Evolutionary conservation across 2,797 vertebrate genomes (phyloP).

Genomic region (Etheostoma perlongum): DNA sequence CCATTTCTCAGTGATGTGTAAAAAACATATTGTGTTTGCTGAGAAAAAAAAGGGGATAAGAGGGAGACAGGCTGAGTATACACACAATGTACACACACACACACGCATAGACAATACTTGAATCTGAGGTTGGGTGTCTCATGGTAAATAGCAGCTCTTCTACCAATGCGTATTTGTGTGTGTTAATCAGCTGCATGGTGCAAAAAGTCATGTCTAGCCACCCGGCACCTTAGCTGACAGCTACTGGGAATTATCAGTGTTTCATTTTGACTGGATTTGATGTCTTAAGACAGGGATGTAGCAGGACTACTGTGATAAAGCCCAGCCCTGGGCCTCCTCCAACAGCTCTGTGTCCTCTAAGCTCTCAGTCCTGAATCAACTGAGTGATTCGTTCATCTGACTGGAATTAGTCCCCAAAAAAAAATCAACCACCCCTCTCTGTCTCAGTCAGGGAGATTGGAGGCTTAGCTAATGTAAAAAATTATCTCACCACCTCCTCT

Average conservation of each 20-base stretch:
- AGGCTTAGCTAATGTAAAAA: conserved; percentile 60
- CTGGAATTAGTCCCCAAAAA: conserved; percentile 81
- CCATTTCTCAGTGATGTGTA: conserved; percentile 86
- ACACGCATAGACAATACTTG: conserved; percentile 14
- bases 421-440: conserved; percentile 59
- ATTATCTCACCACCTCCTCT: conserved; percentile 51
- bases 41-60: conserved; percentile 54
- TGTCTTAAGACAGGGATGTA: conserved; percentile 72
- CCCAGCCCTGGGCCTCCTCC: conserved; percentile 65
- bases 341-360: conserved; percentile 65
- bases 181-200: conserved; percentile 48
- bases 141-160: conserved; percentile 27
- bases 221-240: conserved; percentile 66
- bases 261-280: conserved; percentile 77
- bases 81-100: conserved; percentile 25
- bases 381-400: conserved; percentile 72
- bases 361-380: conserved; percentile 61
- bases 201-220: conserved; percentile 59
- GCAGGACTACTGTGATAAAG: conserved; percentile 68
- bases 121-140: conserved; percentile 17
- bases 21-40: conserved; percentile 85
- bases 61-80: conserved; percentile 42
- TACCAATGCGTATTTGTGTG: conserved; percentile 40
- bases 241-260: conserved; percentile 67
- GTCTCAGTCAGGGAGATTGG: conserved; percentile 31